phyloP scores from a whole-genome alignment of 2,888 invertebrate species.

The Tiliacea citrago region DNA sequence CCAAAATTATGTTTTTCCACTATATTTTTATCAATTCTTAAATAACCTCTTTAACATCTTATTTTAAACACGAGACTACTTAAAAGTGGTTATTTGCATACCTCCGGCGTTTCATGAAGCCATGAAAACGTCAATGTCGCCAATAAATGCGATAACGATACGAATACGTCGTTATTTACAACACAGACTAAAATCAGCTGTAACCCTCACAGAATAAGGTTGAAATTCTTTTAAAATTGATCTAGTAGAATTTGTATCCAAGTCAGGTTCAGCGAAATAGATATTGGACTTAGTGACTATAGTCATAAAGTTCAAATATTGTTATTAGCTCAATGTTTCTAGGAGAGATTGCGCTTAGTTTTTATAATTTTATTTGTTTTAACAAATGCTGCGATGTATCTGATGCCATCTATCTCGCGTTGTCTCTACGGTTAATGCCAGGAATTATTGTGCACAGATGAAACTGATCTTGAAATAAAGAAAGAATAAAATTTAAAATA shows the following conservation, averaged over 20 bases:
- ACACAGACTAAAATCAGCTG: constrained; percentile 29
- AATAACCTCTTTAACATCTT: constrained; percentile 43
- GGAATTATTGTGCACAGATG: constrained; percentile 21
- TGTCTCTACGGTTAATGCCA: constrained; percentile 4
- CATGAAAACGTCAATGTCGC: constrained; percentile 67
- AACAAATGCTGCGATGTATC: constrained; percentile 22
- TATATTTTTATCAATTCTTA: constrained; percentile 34
- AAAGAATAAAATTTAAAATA: no score
- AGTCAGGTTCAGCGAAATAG: constrained; percentile 50
- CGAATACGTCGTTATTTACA: constrained; percentile 31
- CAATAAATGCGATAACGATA: constrained; percentile 61
- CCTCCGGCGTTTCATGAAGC: constrained; percentile 65
- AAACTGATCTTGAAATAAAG: constrained; percentile 24
- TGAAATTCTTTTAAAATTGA: constrained; percentile 5
- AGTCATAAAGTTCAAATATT: constrained; percentile 27
- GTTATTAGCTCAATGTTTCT: constrained; percentile 12
- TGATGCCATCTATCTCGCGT: constrained; percentile 36
- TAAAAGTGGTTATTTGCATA: constrained; percentile 62
- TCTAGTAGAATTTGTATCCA: constrained; percentile 25
- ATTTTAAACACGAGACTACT: constrained; percentile 51
- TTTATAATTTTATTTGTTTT: constrained; percentile 46
- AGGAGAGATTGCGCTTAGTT: constrained; percentile 9
- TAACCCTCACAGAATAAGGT: constrained; percentile 15
- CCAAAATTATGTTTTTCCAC: constrained; percentile 22
- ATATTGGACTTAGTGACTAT: constrained; percentile 45